Base-by-base conservation (phyloP, 2,113 vertebrate genomes). In the Piprites chloris region DNA sequence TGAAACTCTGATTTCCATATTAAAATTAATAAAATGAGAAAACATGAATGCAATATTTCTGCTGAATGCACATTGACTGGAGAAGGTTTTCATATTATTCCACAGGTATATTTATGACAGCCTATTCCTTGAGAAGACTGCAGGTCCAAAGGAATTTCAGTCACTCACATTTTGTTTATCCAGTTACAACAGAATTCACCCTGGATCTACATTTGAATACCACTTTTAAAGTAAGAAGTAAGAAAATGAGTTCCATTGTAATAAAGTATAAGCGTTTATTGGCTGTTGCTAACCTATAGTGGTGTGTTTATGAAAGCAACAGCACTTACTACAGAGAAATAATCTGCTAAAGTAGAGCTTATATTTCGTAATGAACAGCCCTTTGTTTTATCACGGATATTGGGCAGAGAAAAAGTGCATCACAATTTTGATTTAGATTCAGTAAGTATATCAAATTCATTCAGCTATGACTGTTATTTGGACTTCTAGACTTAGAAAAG, bases 1-100 rank as follows among this genome's bases (percentile, higher is more conserved):
- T 93, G 85, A 95, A 95, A 30, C 10, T 65, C 83, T 81, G 80
- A 92, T 97, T 97, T 97, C 80, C 95, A 93, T 95, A 96, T 86
- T 93, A 93, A 95, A 94, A 96, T 96, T 97, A 96, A 97, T 97
- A 86, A 96, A 95, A 94, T 90, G 79, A 90, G 94, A 96, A 92
- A 81, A 88, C 15, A 84, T 19, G 67, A 95, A 84, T 72, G 35
- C 11, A 84, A 93, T 96, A 94, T 94, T 93, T 61, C 72, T 88
- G 42, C 59, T 97, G 87, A 95, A 96, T 96, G 42, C 93, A 86
- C 55, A 53, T 55, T 88, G 72, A 94, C 65, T 94, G 66, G 17
- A 74, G 35, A 88, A 83, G 32, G 24, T 67, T 96, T 89, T 86
- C 33, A 10, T 83, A 90, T 90, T 95, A 66, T 91, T 96, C 49